These are phyloP conservation scores for Phthorimaea operculella DNA, from an alignment of 1,140 invertebrate species.

Conservation along the genomic window DNA sequence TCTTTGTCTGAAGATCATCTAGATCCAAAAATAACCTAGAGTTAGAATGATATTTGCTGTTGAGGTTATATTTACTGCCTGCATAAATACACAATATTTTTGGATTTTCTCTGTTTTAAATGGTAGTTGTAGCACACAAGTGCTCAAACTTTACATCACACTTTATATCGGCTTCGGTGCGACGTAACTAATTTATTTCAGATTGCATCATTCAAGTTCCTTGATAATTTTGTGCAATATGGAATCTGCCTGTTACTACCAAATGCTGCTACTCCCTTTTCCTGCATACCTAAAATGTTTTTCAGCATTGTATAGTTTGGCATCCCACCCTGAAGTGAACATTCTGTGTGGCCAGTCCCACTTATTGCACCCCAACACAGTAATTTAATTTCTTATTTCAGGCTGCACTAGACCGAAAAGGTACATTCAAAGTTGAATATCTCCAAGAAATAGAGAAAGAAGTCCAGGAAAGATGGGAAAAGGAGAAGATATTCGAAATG, in stretches of 20 bases:
- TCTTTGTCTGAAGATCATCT: not conserved
- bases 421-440: slow-evolving; percentile 92
- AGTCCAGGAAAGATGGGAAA: slow-evolving; percentile 86
- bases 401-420: slow-evolving; percentile 81
- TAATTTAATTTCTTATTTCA: slow-evolving; percentile 21
- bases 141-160: not conserved
- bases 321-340: too few relatives aligned
- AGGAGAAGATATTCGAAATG: slow-evolving; percentile 81
- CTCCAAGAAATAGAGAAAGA: slow-evolving; percentile 88
- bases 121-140: not conserved
- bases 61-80: not conserved
- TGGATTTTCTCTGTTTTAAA: not conserved
- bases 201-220: not conserved
- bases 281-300: too few relatives aligned
- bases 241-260: not conserved
- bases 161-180: not conserved
- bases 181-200: not conserved
- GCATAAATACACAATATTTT: not conserved
- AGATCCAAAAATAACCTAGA: not conserved
- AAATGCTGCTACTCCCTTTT: too few relatives aligned
- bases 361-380: too few relatives aligned
- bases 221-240: not conserved
- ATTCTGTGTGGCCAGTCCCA: too few relatives aligned
- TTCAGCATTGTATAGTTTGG: too few relatives aligned
- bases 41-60: not conserved